Evolutionary conservation across 2,888 invertebrate genomes (phyloP).

Genomic region (Drosophila pegasa): DNA sequence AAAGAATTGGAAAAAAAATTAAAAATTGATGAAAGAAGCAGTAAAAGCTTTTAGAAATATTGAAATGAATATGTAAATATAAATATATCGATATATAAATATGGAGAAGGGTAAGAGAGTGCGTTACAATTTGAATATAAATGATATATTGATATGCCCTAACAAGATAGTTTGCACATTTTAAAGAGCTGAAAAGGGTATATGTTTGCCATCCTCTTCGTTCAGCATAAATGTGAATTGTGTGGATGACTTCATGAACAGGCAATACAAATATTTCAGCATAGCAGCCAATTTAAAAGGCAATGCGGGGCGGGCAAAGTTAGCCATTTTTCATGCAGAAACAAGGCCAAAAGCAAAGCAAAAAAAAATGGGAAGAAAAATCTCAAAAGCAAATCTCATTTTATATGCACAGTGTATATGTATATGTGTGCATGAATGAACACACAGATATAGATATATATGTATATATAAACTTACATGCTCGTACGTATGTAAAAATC

Average conservation of each 20-base stretch:
- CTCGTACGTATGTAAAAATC: conserved; percentile 33
- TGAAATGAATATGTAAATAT: not conserved
- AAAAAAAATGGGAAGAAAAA: conserved; percentile 19
- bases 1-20: not conserved
- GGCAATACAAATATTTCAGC: conserved; percentile 9
- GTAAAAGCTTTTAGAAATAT: not conserved
- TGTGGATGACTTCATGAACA: conserved; percentile 25
- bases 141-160: not conserved
- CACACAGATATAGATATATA: conserved; percentile 7
- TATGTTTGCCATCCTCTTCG: not conserved
- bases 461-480: conserved; percentile 2
- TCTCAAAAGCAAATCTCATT: conserved; percentile 42
- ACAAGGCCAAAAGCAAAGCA: conserved; percentile 7
- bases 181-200: not conserved
- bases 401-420: conserved; percentile 41
- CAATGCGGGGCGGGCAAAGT: not conserved
- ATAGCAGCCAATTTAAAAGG: conserved; percentile 2
- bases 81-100: too few species aligned
- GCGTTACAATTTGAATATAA: not conserved
- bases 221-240: conserved; percentile 4
- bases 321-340: conserved; percentile 5
- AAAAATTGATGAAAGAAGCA: not conserved
- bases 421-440: conserved; percentile 22
- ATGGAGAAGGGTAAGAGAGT: too few species aligned
- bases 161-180: not conserved